These are phyloP conservation scores for Daboia siamensis DNA, from an alignment of 2,113 vertebrate genomes.

Conservation along the genomic window DNA sequence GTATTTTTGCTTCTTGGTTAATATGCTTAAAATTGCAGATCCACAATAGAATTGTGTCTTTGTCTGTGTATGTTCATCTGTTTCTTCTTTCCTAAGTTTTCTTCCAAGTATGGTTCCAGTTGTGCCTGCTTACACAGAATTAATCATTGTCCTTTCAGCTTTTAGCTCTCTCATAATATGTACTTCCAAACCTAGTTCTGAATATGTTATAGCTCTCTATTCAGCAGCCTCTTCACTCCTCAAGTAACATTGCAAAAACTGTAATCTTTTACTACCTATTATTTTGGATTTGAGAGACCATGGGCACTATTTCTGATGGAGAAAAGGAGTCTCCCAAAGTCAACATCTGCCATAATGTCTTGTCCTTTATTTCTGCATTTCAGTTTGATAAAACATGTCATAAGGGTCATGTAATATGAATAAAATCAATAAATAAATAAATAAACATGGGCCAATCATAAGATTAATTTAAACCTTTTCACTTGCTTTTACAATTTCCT, in stretches of 20 bases:
- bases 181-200: background rate
- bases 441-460: slow-evolving; percentile 64
- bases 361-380: slow-evolving; percentile 52
- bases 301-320: background rate
- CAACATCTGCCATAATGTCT: background rate
- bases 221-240: background rate
- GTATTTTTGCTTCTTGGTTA: background rate
- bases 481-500: slow-evolving; percentile 51
- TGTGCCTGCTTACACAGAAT: background rate
- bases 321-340: background rate
- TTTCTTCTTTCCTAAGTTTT: background rate
- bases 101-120: background rate
- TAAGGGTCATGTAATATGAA: background rate
- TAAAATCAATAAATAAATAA: background rate
- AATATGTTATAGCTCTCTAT: background rate
- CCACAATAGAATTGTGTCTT: background rate
- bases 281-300: background rate
- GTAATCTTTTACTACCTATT: background rate
- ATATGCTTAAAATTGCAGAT: background rate
- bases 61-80: background rate
- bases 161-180: background rate
- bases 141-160: background rate
- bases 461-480: slow-evolving; percentile 62
- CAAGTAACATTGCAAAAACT: background rate
- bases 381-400: slow-evolving; percentile 55